Conservation (phyloP, 2,888 invertebrate species). For the Pyrochroa serraticornis region DNA sequence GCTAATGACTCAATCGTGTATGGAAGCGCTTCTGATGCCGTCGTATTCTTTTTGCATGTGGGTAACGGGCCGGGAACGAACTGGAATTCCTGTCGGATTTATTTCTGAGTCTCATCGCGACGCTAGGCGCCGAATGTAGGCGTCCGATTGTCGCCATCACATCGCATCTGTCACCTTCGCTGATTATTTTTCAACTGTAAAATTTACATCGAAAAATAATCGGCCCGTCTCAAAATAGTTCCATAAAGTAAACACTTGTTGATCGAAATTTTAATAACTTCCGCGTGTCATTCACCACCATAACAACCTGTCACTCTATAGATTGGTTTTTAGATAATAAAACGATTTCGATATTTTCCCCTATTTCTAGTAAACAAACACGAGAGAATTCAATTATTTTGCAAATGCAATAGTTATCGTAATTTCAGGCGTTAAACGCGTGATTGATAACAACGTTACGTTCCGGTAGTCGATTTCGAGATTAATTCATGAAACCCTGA, state of each 20-base stretch:
- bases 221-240: neutral
- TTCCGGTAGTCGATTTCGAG: neutral
- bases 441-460: neutral
- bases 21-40: conserved; percentile 16
- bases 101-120: conserved; percentile 20
- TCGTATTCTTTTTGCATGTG: conserved; percentile 16
- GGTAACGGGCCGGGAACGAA: conserved; percentile 13
- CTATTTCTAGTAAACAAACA: neutral
- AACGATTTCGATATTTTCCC: too few species aligned
- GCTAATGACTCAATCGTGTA: conserved; percentile 28
- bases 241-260: neutral
- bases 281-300: too few species aligned
- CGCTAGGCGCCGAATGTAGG: conserved; percentile 27
- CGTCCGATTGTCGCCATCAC: conserved; percentile 21
- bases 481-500: neutral
- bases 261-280: too few species aligned
- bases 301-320: too few species aligned
- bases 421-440: neutral
- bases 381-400: neutral
- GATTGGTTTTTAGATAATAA: too few species aligned
- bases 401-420: neutral
- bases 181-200: conserved; percentile 1
- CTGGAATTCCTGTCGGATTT: conserved; percentile 24
- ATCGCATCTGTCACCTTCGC: neutral
- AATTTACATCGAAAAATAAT: neutral